Evolutionary conservation across 30 jellyfish, hydroid and myxozoan genomes (phyloP).

Genomic region (Haliclystus octoradiatus): DNA sequence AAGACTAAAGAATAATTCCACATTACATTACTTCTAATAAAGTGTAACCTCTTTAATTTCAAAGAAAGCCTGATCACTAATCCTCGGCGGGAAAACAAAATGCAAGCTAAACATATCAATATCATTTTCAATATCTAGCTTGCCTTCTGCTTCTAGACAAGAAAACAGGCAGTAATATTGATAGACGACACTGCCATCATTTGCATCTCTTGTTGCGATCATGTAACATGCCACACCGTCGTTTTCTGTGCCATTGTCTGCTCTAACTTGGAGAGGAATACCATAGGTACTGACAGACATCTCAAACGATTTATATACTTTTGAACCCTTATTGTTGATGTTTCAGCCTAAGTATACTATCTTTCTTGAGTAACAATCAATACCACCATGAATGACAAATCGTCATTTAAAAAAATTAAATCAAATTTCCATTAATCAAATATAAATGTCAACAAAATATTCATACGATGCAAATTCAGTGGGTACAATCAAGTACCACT

Average conservation of each 20-base stretch:
- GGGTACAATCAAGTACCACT: too few relatives aligned
- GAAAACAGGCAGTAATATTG: not conserved
- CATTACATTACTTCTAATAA: too few relatives aligned
- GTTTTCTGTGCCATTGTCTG: slow-evolving; percentile 1
- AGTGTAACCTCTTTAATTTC: too few relatives aligned
- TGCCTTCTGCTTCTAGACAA: not conserved
- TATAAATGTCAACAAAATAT: too few relatives aligned
- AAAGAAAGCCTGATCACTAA: not conserved
- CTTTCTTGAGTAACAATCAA: not conserved
- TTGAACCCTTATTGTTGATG: not conserved
- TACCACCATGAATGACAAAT: not conserved
- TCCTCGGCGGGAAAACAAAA: not conserved
- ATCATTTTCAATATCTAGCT: not conserved
- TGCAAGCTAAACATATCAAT: not conserved
- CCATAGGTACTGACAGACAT: not conserved
- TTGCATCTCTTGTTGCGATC: not conserved
- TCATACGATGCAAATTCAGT: too few relatives aligned
- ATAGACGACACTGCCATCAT: not conserved
- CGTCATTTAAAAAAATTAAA: not conserved
- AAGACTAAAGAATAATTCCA: too few relatives aligned
- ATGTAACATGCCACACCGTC: not conserved
- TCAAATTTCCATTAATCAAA: too few relatives aligned
- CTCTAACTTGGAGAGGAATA: not conserved
- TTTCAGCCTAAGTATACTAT: not conserved
- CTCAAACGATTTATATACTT: not conserved